Percentiles rank a stretch among this genome's conserved stretches.
Evolutionary conservation across 2,888 invertebrate species (phyloP).

Genomic region (Drosophila hamatofila): DNA sequence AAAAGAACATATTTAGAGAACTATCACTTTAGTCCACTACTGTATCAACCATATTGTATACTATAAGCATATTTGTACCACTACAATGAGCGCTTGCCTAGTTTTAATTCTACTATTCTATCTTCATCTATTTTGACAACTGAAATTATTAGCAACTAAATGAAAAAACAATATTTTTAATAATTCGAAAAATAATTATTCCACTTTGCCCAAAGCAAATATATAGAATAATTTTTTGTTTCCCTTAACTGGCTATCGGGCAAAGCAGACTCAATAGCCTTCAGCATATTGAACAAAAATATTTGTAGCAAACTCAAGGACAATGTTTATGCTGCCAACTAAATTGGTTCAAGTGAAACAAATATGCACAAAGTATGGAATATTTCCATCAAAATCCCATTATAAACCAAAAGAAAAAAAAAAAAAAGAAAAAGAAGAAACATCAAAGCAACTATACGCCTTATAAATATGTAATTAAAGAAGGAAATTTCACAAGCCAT

Average conservation of each 20-base stretch:
- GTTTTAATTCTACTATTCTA: no score
- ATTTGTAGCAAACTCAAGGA: not conserved
- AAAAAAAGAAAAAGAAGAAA: not conserved
- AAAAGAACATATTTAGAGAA: no score
- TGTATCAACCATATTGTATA: no score
- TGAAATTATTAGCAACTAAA: not conserved
- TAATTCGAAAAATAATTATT: no score
- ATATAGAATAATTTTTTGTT: not conserved
- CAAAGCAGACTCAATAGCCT: not conserved
- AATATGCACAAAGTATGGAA: not conserved
- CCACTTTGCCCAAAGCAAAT: not conserved
- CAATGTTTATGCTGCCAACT: not conserved
- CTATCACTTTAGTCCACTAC: no score
- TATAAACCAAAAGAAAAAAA: not conserved
- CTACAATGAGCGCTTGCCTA: no score
- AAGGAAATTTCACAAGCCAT: conserved; percentile 70
- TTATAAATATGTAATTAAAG: conserved; percentile 35
- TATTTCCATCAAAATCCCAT: conserved; percentile 2
- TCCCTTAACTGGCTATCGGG: not conserved
- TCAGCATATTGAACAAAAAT: not conserved
- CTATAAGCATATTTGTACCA: no score
- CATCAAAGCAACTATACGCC: conserved; percentile 28
- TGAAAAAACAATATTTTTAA: not conserved
- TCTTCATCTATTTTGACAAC: not conserved
- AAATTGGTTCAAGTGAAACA: not conserved